Conservation (phyloP, 2,888 invertebrate genomes). For the Cheilosia grossa region DNA sequence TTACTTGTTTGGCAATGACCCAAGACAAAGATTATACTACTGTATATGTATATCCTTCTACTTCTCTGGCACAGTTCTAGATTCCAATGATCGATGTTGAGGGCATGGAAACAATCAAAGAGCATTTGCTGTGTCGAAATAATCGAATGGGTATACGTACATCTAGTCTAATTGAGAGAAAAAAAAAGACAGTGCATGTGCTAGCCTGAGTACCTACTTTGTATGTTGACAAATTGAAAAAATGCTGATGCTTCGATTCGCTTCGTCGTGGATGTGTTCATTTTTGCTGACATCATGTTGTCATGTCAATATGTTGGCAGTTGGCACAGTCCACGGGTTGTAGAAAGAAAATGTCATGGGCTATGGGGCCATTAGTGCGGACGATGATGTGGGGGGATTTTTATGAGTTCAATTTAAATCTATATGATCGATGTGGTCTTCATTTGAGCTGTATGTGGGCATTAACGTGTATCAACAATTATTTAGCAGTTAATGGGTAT, state of each 20-base stretch:
- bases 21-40: background rate
- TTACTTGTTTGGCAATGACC: slow-evolving; percentile 14
- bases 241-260: slow-evolving; percentile 37
- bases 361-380: slow-evolving; percentile 34
- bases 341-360: slow-evolving; percentile 19
- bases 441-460: slow-evolving; percentile 1
- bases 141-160: slow-evolving; percentile 10
- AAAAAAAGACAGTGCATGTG: background rate
- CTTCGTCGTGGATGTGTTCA: background rate
- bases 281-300: slow-evolving; percentile 27
- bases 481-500: slow-evolving; percentile 32
- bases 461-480: slow-evolving; percentile 29
- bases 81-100: slow-evolving; percentile 37
- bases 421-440: slow-evolving; percentile 52
- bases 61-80: slow-evolving; percentile 2
- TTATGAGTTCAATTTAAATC: slow-evolving; percentile 40
- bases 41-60: background rate
- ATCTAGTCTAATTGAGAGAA: background rate
- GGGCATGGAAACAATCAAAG: slow-evolving; percentile 34
- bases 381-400: slow-evolving; percentile 43
- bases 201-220: background rate
- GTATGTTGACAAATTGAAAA: slow-evolving; percentile 37
- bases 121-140: slow-evolving; percentile 32
- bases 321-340: background rate
- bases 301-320: slow-evolving; percentile 26